These are phyloP conservation scores for Brachyptera putata DNA, from an alignment of 2,888 invertebrate genomes.

Conservation along the genomic window DNA sequence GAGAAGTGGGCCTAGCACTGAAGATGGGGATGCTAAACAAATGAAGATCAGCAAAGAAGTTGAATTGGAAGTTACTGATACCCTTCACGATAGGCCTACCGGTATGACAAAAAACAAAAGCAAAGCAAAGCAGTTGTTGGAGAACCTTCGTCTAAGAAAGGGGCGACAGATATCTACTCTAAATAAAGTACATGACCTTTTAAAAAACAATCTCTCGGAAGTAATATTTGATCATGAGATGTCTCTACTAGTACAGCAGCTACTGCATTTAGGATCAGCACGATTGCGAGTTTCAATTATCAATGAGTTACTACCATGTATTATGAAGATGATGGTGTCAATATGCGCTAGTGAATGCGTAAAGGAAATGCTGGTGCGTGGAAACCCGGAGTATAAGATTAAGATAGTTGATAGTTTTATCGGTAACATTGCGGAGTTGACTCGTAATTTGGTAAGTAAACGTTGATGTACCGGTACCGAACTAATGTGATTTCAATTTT, in stretches of 20 bases:
- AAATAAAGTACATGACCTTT: slow-evolving; percentile 44
- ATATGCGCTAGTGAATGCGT: slow-evolving; percentile 77
- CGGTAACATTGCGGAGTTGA: slow-evolving; percentile 72
- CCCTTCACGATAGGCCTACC: too few relatives aligned
- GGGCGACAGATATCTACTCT: slow-evolving; percentile 49
- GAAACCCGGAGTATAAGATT: slow-evolving; percentile 60
- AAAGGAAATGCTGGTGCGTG: slow-evolving; percentile 76
- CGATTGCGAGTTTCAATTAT: slow-evolving; percentile 64
- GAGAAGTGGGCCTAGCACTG: too few relatives aligned
- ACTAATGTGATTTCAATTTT: too few relatives aligned
- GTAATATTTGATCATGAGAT: slow-evolving; percentile 81
- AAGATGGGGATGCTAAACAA: too few relatives aligned
- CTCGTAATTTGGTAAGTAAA: slow-evolving; percentile 59
- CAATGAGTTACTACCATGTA: slow-evolving; percentile 66
- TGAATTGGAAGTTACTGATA: too few relatives aligned
- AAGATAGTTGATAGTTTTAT: slow-evolving; percentile 64
- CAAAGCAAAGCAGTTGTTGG: slow-evolving; percentile 57
- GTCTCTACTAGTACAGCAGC: slow-evolving; percentile 82
- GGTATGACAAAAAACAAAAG: too few relatives aligned
- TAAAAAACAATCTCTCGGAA: slow-evolving; percentile 49
- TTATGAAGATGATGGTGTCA: slow-evolving; percentile 64
- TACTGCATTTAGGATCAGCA: slow-evolving; percentile 67
- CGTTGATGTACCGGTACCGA: too few relatives aligned
- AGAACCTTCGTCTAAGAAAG: slow-evolving; percentile 48
- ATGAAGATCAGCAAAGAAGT: too few relatives aligned